These are phyloP conservation scores for Teleopsis dalmanni DNA, from an alignment of 1,140 invertebrate species.

Conservation along the genomic window DNA sequence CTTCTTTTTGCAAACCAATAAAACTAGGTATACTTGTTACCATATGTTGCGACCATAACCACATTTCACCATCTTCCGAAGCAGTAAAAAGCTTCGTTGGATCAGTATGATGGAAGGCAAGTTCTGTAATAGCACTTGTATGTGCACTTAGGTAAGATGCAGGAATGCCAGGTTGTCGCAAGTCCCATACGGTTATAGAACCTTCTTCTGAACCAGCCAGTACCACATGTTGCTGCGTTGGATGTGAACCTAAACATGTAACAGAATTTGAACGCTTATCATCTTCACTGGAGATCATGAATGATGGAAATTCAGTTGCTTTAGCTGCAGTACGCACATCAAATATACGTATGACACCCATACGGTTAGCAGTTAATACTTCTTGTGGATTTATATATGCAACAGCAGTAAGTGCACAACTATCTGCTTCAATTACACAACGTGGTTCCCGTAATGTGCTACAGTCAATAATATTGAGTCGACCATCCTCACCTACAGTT, in stretches of 20 bases:
- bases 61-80: constrained; percentile 70
- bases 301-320: constrained; percentile 53
- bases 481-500: constrained; percentile 76
- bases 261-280: constrained; percentile 55
- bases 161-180: constrained; percentile 71
- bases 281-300: constrained; percentile 60
- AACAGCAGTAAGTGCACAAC: constrained; percentile 68
- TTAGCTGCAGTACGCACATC: constrained; percentile 60
- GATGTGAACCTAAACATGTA: constrained; percentile 69
- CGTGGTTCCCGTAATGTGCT: constrained; percentile 21
- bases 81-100: constrained; percentile 76
- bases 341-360: constrained; percentile 82
- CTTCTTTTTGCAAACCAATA: constrained; percentile 18
- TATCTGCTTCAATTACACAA: constrained; percentile 57
- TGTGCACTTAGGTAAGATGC: constrained; percentile 74
- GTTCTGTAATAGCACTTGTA: constrained; percentile 65
- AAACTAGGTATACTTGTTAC: constrained; percentile 19
- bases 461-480: constrained; percentile 26
- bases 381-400: constrained; percentile 70
- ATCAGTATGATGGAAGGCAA: constrained; percentile 73
- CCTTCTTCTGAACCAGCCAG: constrained; percentile 75
- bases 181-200: constrained; percentile 79
- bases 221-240: constrained; percentile 71
- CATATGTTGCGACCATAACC: constrained; percentile 69
- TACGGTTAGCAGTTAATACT: constrained; percentile 71